These are phyloP conservation scores for Ataeniobius toweri DNA, from an alignment of 2,797 vertebrate species.

Conservation along the genomic window DNA sequence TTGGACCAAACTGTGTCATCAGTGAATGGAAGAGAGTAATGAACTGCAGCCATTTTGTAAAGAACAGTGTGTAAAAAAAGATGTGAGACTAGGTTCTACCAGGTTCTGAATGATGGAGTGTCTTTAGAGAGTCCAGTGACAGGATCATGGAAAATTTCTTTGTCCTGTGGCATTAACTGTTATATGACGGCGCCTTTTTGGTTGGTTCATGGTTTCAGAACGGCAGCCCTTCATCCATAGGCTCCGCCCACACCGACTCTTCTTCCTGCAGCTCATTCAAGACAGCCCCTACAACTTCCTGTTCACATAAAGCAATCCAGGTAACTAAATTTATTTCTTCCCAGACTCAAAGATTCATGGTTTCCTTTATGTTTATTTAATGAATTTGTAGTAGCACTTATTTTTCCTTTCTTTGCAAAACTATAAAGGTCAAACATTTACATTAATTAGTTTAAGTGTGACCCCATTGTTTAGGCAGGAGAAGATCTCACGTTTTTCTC, in stretches of 20 bases:
- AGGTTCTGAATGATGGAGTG: neutral
- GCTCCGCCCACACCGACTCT: slow-evolving; percentile 93
- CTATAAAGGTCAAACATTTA: neutral
- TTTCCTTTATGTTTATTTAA: neutral
- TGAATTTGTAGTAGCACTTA: neutral
- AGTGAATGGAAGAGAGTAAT: neutral
- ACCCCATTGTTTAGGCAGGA: neutral
- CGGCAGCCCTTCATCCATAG: slow-evolving; percentile 91
- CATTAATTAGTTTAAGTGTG: neutral
- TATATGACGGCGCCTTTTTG: neutral
- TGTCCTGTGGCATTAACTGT: neutral
- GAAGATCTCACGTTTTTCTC: slow-evolving; percentile 13
- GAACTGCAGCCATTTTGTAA: neutral
- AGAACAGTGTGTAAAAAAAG: neutral
- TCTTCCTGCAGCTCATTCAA: slow-evolving; percentile 89
- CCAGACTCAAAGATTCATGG: neutral
- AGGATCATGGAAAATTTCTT: neutral
- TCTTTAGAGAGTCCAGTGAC: neutral
- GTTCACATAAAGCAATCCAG: slow-evolving; percentile 93
- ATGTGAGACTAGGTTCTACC: neutral
- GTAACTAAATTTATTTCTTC: slow-evolving; percentile 64
- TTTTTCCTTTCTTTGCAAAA: neutral
- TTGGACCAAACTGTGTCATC: neutral
- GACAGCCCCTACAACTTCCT: slow-evolving; percentile 79
- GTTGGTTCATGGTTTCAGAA: slow-evolving; percentile 85